These are phyloP conservation scores for Acanthisitta chloris DNA, from an alignment of 2,113 vertebrate genomes.

Conservation along the genomic window DNA sequence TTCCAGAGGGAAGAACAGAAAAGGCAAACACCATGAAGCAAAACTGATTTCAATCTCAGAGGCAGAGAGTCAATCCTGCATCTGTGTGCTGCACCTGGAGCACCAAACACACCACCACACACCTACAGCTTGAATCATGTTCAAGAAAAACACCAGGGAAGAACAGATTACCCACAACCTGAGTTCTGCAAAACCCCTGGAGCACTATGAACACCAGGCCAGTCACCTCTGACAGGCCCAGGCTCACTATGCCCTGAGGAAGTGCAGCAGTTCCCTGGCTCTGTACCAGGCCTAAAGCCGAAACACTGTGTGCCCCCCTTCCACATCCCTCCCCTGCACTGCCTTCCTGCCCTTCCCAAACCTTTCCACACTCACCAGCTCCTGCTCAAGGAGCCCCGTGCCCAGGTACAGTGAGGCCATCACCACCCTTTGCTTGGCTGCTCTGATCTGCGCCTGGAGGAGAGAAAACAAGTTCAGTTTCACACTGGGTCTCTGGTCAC, in stretches of 20 bases:
- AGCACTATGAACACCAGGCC: not conserved
- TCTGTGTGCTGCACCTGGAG: too few species aligned
- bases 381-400: slow-evolving; percentile 89
- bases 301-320: rapidly evolving
- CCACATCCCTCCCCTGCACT: not conserved
- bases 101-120: not conserved
- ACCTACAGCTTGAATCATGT: rapidly evolving
- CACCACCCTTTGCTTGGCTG: slow-evolving; percentile 87
- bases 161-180: not conserved
- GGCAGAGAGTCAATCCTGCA: not conserved
- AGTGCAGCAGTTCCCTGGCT: not conserved
- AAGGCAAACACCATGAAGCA: not conserved
- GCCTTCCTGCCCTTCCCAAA: not conserved
- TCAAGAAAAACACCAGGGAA: not conserved
- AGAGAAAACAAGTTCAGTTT: not conserved
- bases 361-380: slow-evolving; percentile 82
- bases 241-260: not conserved
- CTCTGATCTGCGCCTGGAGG: slow-evolving; percentile 83
- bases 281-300: not conserved
- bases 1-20: not conserved
- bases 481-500: not conserved
- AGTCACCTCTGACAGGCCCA: not conserved
- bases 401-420: slow-evolving; percentile 96
- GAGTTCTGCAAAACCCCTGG: not conserved
- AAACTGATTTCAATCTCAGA: not conserved